phyloP scores from a whole-genome alignment of 2,797 vertebrate species.

The Crypturellus tataupa region DNA sequence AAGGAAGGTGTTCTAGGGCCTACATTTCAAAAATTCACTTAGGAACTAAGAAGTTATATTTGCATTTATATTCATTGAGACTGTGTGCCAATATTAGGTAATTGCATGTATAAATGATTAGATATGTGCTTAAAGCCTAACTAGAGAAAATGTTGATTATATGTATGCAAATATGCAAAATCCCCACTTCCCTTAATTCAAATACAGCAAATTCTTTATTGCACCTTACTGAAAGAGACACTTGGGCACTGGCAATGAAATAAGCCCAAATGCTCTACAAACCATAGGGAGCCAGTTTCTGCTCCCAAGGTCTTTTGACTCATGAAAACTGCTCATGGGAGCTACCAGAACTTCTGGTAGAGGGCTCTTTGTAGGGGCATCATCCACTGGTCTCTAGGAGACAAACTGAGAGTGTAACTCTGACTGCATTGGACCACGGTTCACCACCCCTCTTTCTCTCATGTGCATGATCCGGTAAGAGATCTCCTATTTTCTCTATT shows the following conservation, averaged over 20 bases:
- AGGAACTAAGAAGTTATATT: not conserved
- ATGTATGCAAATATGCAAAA: not conserved
- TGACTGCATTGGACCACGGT: not conserved
- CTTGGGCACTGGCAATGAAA: not conserved
- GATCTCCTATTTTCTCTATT: not conserved
- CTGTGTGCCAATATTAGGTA: not conserved
- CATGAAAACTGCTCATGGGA: not conserved
- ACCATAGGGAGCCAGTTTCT: not conserved
- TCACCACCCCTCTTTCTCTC: not conserved
- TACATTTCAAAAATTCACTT: not conserved
- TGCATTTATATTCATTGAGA: not conserved
- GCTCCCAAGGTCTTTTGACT: not conserved
- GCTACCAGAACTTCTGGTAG: not conserved
- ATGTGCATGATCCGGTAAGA: not conserved
- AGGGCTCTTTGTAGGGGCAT: not conserved
- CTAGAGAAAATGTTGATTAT: not conserved
- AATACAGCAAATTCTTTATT: not conserved
- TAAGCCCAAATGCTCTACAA: rapidly evolving
- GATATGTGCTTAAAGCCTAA: not conserved
- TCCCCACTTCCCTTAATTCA: not conserved
- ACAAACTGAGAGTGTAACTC: not conserved
- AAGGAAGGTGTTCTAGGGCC: not conserved
- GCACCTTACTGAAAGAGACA: not conserved
- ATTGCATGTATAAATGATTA: not conserved
- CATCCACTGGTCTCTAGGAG: not conserved